Evolutionary conservation across 2,888 invertebrate genomes (phyloP).

Genomic region (Temnothorax unifasciatus): DNA sequence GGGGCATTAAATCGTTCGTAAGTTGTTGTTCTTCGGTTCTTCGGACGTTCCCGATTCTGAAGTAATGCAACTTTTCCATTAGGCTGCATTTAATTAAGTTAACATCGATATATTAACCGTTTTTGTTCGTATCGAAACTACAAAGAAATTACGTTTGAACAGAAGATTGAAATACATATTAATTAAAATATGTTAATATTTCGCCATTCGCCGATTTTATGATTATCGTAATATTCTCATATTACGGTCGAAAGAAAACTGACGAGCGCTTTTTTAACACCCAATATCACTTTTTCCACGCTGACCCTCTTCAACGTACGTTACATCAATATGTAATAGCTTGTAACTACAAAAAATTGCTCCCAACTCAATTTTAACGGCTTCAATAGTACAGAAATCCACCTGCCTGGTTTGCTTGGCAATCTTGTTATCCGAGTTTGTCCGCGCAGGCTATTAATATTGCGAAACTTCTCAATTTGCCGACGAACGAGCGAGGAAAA

Average conservation of each 20-base stretch:
- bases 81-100: constrained; percentile 73
- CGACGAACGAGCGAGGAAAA: constrained; percentile 44
- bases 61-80: constrained; percentile 70
- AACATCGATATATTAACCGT: neutral
- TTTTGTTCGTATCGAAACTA: neutral
- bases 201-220: constrained; percentile 5
- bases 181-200: neutral
- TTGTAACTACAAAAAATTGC: constrained; percentile 53
- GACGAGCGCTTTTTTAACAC: constrained; percentile 19
- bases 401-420: constrained; percentile 53
- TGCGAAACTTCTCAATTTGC: constrained; percentile 75
- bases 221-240: constrained; percentile 23
- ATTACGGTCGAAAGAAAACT: constrained; percentile 19
- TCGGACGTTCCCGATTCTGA: constrained; percentile 57
- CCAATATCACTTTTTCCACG: constrained; percentile 35
- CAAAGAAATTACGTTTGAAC: neutral
- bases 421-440: constrained; percentile 74
- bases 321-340: constrained; percentile 56
- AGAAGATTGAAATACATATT: neutral
- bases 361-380: constrained; percentile 52
- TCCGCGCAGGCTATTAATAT: constrained; percentile 77
- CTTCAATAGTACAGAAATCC: constrained; percentile 46
- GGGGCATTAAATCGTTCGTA: constrained; percentile 59
- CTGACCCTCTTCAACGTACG: constrained; percentile 34
- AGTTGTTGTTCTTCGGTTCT: constrained; percentile 45